Percentiles rank a stretch among this genome's conserved stretches.
Conservation (phyloP, 2,888 invertebrate genomes). For the Hirtodrosophila cameraria region DNA sequence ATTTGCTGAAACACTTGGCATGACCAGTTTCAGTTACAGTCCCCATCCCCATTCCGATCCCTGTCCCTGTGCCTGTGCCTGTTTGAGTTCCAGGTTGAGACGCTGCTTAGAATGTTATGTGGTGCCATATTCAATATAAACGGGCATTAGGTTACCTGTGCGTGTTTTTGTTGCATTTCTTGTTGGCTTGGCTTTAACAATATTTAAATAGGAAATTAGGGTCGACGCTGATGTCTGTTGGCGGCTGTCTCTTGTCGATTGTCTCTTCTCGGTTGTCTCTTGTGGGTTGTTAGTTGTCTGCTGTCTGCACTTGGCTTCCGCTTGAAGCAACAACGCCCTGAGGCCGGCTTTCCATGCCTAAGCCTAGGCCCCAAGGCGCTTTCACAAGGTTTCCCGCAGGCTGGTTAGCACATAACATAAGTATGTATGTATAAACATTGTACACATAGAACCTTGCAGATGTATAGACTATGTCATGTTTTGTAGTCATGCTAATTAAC, state of each 20-base stretch:
- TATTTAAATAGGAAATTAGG: conserved; percentile 72
- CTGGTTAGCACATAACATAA: conserved; percentile 27
- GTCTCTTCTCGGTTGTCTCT: conserved; percentile 1
- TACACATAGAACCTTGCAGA: conserved; percentile 19
- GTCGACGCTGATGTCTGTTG: conserved; percentile 41
- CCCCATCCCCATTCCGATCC: not conserved
- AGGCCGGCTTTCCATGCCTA: conserved; percentile 22
- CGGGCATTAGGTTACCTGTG: conserved; percentile 55
- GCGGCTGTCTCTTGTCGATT: not conserved
- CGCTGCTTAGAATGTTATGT: conserved; percentile 1
- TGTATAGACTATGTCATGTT: conserved; percentile 16
- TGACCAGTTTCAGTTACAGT: conserved; percentile 16
- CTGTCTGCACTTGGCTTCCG: conserved; percentile 54
- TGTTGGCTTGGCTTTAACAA: conserved; percentile 45
- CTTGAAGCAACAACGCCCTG: conserved; percentile 30
- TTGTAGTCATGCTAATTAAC: conserved; percentile 53
- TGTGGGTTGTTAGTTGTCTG: not conserved
- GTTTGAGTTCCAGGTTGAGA: not conserved
- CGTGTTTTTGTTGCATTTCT: conserved; percentile 33
- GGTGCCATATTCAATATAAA: conserved; percentile 34
- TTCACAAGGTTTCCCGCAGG: conserved; percentile 63
- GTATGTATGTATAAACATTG: too few species aligned
- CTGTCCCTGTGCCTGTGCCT: not conserved
- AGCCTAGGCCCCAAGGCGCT: conserved; percentile 43
- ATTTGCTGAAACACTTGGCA: conserved; percentile 60